Percentiles rank a stretch among this genome's conserved stretches.
Evolutionary conservation across 2,888 invertebrate species (phyloP).

Genomic region (Drosophila mimica): DNA sequence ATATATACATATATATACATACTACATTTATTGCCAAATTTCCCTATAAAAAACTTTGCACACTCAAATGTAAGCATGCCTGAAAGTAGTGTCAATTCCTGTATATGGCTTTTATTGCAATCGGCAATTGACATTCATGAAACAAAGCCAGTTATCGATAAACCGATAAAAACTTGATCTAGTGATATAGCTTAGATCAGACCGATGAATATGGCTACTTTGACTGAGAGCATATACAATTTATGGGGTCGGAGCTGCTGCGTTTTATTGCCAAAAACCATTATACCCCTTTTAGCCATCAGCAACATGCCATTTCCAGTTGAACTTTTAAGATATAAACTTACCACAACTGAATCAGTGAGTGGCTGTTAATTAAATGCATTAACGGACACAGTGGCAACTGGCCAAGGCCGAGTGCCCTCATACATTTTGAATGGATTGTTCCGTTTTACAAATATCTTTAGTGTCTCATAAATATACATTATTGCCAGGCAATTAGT

Average conservation of each 20-base stretch:
- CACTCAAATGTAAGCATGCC: too few relatives aligned
- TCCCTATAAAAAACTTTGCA: too few relatives aligned
- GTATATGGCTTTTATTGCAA: neutral
- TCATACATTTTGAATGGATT: slow-evolving; percentile 28
- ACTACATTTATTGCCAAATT: too few relatives aligned
- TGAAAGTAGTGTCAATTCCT: too few relatives aligned
- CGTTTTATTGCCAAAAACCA: neutral
- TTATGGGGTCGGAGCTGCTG: neutral
- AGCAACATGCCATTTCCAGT: neutral
- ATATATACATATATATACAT: neutral
- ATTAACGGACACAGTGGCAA: neutral
- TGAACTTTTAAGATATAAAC: neutral
- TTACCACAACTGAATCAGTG: neutral
- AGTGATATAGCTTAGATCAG: neutral
- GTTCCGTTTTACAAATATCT: slow-evolving; percentile 16
- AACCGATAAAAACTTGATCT: neutral
- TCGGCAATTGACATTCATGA: neutral
- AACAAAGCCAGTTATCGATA: neutral
- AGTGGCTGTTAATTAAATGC: slow-evolving; percentile 44
- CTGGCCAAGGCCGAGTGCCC: too few relatives aligned
- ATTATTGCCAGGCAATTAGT: slow-evolving; percentile 16
- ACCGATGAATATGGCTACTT: neutral
- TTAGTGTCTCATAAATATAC: slow-evolving; percentile 35
- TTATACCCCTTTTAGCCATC: neutral
- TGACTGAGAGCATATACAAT: neutral